Evolutionary conservation across 1,140 invertebrate genomes (phyloP).

Genomic region (Drosophila azteca): DNA sequence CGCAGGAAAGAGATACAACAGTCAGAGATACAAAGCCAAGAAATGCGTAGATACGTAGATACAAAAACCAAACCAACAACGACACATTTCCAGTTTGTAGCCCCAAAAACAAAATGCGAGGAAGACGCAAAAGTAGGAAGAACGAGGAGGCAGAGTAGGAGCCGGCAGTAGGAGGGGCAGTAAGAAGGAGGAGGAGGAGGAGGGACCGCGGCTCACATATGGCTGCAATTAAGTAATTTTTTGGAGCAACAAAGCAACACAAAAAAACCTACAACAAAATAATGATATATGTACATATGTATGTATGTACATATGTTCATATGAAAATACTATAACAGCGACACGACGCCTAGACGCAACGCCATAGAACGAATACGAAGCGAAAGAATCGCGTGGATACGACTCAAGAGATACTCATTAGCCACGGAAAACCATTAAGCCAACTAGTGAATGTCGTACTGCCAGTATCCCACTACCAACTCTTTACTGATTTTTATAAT

Average conservation of each 20-base stretch:
- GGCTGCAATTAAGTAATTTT: slow-evolving; percentile 79
- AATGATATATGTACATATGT: slow-evolving; percentile 67
- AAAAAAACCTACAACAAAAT: slow-evolving; percentile 18
- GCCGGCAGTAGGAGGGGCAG: not conserved
- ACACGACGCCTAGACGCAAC: slow-evolving; percentile 32
- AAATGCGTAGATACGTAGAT: slow-evolving; percentile 66
- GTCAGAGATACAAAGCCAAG: slow-evolving; percentile 32
- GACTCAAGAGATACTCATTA: no score
- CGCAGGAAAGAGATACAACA: slow-evolving; percentile 33
- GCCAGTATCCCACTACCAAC: no score
- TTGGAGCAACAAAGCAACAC: slow-evolving; percentile 56
- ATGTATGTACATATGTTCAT: no score
- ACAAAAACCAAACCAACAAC: slow-evolving; percentile 34
- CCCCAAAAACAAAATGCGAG: not conserved
- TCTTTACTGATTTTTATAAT: no score
- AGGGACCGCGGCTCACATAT: slow-evolving; percentile 52
- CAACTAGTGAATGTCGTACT: not conserved
- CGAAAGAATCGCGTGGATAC: not conserved
- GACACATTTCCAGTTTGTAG: slow-evolving; percentile 71
- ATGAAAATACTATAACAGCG: slow-evolving; percentile 17
- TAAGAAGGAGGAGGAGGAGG: slow-evolving; percentile 1
- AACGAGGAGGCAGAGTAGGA: not conserved
- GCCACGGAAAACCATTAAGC: no score
- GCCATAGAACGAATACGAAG: slow-evolving; percentile 29
- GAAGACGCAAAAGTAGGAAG: no score